Percentiles rank a stretch among this genome's conserved stretches.
phyloP scores from a whole-genome alignment of 1,140 invertebrate genomes.

The Trissolcus basalis region DNA sequence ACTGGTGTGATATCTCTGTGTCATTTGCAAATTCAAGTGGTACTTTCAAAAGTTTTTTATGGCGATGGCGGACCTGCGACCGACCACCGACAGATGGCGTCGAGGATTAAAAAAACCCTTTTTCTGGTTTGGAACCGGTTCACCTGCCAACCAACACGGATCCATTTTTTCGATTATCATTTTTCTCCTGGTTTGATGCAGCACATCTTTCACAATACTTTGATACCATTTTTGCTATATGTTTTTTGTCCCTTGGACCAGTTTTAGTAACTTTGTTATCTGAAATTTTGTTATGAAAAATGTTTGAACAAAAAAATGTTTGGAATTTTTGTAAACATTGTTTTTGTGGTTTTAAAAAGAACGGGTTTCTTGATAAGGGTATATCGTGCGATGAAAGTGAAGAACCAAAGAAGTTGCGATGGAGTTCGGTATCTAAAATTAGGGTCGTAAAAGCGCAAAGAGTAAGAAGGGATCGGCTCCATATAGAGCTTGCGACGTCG shows the following conservation, averaged over 20 bases:
- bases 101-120: slow-evolving; percentile 6
- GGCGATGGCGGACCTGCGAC: slow-evolving; percentile 19
- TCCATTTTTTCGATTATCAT: slow-evolving; percentile 1
- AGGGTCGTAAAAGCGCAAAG: slow-evolving; percentile 64
- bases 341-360: too few relatives aligned
- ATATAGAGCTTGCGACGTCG: slow-evolving; percentile 74
- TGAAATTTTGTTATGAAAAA: too few relatives aligned
- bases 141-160: too few relatives aligned
- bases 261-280: too few relatives aligned
- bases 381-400: slow-evolving; percentile 16
- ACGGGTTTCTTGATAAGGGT: background rate
- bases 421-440: slow-evolving; percentile 70
- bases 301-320: too few relatives aligned
- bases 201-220: too few relatives aligned
- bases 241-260: too few relatives aligned
- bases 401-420: slow-evolving; percentile 29
- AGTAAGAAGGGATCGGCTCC: slow-evolving; percentile 71
- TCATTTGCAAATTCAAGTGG: slow-evolving; percentile 10
- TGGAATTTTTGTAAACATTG: too few relatives aligned
- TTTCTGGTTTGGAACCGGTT: slow-evolving; percentile 16
- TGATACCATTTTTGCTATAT: too few relatives aligned
- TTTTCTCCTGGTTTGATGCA: background rate
- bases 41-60: background rate
- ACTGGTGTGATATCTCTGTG: slow-evolving; percentile 36
- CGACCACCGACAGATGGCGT: slow-evolving; percentile 26